phyloP scores from a whole-genome alignment of 2,888 invertebrate genomes.

The Argynnis bischoffii region DNA sequence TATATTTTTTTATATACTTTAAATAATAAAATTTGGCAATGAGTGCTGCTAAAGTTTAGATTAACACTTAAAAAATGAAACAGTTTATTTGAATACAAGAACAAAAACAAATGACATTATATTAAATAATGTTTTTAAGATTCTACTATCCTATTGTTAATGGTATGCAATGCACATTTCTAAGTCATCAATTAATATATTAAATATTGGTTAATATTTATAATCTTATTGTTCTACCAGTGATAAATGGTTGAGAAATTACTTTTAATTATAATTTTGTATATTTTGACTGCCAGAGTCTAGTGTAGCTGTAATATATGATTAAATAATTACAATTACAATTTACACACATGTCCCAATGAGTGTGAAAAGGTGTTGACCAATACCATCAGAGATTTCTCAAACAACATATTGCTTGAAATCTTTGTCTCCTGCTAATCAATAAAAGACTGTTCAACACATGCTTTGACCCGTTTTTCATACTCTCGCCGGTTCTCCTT shows the following conservation, averaged over 20 bases:
- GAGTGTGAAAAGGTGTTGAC: conserved; percentile 62
- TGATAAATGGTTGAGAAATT: conserved; percentile 25
- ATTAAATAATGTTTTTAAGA: conserved; percentile 34
- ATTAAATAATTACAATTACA: conserved; percentile 45
- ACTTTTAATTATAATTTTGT: conserved; percentile 24
- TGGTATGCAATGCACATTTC: conserved; percentile 42
- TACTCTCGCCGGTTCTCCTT: conserved; percentile 99
- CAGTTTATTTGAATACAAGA: conserved; percentile 21
- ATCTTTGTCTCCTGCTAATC: conserved; percentile 85
- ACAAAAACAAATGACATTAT: conserved; percentile 31
- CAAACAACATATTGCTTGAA: conserved; percentile 49
- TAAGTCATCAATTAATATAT: conserved; percentile 30
- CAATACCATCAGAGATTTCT: conserved; percentile 52
- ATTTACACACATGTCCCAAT: conserved; percentile 66
- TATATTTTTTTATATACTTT: background rate
- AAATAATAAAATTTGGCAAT: conserved; percentile 15
- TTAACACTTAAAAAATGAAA: conserved; percentile 14
- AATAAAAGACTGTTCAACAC: conserved; percentile 99
- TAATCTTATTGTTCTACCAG: conserved; percentile 29
- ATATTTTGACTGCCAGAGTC: conserved; percentile 33
- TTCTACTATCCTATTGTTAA: conserved; percentile 43
- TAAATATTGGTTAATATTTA: conserved; percentile 25
- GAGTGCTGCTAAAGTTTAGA: conserved; percentile 7
- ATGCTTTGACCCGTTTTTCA: conserved; percentile 99
- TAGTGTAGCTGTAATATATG: conserved; percentile 46